Percentiles rank a stretch among this genome's conserved stretches.
Evolutionary conservation across 2,888 invertebrate genomes (phyloP).

Genomic region (Azorinus chamasolen): DNA sequence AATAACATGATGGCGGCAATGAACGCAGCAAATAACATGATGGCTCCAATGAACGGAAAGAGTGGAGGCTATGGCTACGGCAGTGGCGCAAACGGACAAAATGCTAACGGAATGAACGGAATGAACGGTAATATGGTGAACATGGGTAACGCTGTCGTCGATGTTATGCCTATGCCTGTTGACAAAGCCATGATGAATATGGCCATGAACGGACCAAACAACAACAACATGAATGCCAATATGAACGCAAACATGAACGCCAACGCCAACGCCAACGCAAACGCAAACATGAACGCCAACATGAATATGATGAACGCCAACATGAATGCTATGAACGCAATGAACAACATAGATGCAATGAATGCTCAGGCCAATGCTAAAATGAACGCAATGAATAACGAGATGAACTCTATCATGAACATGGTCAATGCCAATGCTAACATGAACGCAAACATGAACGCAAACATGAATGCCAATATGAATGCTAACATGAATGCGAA

Average conservation of each 20-base stretch:
- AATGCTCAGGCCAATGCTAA: slow-evolving; percentile 4
- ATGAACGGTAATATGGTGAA: slow-evolving; percentile 27
- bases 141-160: slow-evolving; percentile 20
- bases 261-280: slow-evolving; percentile 4
- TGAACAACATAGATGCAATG: neutral
- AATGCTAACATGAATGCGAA: slow-evolving; percentile 1
- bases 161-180: slow-evolving; percentile 11
- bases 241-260: slow-evolving; percentile 2
- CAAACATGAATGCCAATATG: neutral
- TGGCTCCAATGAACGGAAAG: neutral
- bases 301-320: neutral
- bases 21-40: neutral
- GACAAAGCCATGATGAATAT: slow-evolving; percentile 1
- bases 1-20: neutral
- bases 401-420: neutral
- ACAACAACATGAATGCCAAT: neutral
- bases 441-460: neutral
- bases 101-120: neutral
- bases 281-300: slow-evolving; percentile 1
- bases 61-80: slow-evolving; percentile 1
- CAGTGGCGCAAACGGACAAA: too few relatives aligned
- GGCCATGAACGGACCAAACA: slow-evolving; percentile 9
- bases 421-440: neutral
- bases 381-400: neutral
- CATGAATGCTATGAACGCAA: neutral